phyloP scores from a whole-genome alignment of 2,113 vertebrate genomes.

The Perca fluviatilis region DNA sequence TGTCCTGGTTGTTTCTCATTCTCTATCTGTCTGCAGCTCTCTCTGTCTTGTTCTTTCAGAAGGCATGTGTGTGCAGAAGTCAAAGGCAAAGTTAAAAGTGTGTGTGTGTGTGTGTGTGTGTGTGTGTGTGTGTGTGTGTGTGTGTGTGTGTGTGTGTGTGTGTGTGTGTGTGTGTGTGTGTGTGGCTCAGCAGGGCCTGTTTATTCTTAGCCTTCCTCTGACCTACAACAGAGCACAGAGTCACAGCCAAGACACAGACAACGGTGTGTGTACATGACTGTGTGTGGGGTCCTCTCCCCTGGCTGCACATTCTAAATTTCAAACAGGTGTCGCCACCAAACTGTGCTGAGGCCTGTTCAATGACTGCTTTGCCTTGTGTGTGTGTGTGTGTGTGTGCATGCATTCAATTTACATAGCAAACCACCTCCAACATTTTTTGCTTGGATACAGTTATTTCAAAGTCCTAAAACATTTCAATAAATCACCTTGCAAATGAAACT shows the following conservation, averaged over 20 bases:
- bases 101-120: slow-evolving; percentile 14
- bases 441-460: background rate
- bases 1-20: background rate
- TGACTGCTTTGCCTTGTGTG: slow-evolving; percentile 26
- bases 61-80: slow-evolving; percentile 15
- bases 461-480: background rate
- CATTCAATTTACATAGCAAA: background rate
- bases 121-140: slow-evolving; percentile 1
- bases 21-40: slow-evolving; percentile 16
- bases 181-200: slow-evolving; percentile 45
- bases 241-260: slow-evolving; percentile 52
- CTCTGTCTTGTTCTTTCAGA: slow-evolving; percentile 23
- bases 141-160: background rate
- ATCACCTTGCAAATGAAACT: background rate
- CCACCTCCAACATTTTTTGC: background rate
- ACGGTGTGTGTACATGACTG: slow-evolving; percentile 1
- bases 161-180: background rate
- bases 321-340: slow-evolving; percentile 70
- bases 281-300: slow-evolving; percentile 65
- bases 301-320: slow-evolving; percentile 70
- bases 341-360: slow-evolving; percentile 62
- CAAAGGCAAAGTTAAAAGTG: slow-evolving; percentile 18
- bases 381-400: background rate
- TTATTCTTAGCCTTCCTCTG: slow-evolving; percentile 73
- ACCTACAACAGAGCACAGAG: slow-evolving; percentile 52